A percentile compares a stretch with the other conserved stretches of the same genome.
Conservation (phyloP, 1,140 invertebrate species). For the Pantala flavescens region DNA sequence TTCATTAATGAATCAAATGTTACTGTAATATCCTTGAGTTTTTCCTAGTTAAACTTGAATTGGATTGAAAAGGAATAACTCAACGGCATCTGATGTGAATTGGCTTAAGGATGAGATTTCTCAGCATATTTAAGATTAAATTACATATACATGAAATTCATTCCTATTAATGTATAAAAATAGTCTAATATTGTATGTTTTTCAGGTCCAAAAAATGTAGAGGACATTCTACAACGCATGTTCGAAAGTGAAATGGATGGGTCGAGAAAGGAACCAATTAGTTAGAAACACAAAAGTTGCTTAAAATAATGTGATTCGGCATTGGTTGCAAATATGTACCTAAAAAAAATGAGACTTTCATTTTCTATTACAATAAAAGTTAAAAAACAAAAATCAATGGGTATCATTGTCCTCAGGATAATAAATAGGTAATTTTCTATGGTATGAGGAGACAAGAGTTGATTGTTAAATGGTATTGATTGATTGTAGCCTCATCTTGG, state of each 20-base stretch:
- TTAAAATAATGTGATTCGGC: too few relatives aligned
- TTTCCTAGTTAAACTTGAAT: not conserved
- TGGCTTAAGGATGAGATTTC: not conserved
- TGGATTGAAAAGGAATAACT: not conserved
- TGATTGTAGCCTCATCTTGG: too few relatives aligned
- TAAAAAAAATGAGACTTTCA: too few relatives aligned
- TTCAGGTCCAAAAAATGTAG: slow-evolving; percentile 35
- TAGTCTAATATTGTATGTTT: slow-evolving; percentile 4
- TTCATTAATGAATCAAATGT: too few relatives aligned
- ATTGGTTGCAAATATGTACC: too few relatives aligned
- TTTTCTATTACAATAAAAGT: too few relatives aligned
- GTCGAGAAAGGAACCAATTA: not conserved
- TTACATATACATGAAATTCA: not conserved
- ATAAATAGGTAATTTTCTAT: too few relatives aligned
- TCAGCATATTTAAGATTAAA: not conserved
- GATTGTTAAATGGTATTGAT: too few relatives aligned
- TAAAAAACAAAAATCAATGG: too few relatives aligned
- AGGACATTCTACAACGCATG: slow-evolving; percentile 35
- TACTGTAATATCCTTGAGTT: not conserved
- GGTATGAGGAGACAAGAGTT: too few relatives aligned
- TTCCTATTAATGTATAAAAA: not conserved
- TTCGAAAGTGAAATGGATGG: slow-evolving; percentile 33
- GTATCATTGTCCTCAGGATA: too few relatives aligned
- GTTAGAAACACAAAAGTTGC: too few relatives aligned
- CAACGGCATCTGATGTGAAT: not conserved